A percentile compares a stretch with the other conserved stretches of the same genome.
These are phyloP conservation scores for Steinernema carpocapsae DNA, from an alignment of 2,888 invertebrate genomes.

Conservation along the genomic window DNA sequence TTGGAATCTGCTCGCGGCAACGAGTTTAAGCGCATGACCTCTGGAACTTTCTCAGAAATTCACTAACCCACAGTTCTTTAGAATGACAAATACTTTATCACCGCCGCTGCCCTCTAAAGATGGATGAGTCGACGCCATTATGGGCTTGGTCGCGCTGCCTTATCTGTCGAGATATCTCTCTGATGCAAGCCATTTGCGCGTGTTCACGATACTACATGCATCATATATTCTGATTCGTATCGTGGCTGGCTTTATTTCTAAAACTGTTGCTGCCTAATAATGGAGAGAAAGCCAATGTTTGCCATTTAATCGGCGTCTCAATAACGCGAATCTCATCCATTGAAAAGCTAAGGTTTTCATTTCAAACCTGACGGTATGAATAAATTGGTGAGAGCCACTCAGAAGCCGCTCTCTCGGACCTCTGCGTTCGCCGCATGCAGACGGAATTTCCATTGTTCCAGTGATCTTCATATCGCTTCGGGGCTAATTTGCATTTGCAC, in stretches of 20 bases:
- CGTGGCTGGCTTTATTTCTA: neutral
- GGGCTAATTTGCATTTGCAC: conserved; percentile 2
- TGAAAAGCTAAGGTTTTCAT: too few species aligned
- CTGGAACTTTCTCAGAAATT: too few species aligned
- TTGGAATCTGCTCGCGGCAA: too few species aligned
- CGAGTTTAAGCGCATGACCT: too few species aligned
- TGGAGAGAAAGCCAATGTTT: neutral
- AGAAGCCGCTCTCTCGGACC: too few species aligned
- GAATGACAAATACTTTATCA: conserved; percentile 21
- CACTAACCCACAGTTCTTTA: conserved; percentile 11
- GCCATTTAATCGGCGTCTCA: too few species aligned
- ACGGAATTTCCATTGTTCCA: neutral
- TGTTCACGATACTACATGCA: conserved; percentile 26
- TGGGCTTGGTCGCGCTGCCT: conserved; percentile 24
- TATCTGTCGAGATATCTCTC: conserved; percentile 27
- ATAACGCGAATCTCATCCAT: too few species aligned
- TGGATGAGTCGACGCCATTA: conserved; percentile 23
- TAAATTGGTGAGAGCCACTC: too few species aligned
- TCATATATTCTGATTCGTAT: conserved; percentile 32
- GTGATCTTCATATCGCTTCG: too few species aligned
- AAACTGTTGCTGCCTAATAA: neutral
- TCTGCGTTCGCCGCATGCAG: too few species aligned
- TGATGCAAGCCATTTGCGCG: conserved; percentile 33
- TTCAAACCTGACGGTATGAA: too few species aligned
- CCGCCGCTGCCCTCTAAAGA: conserved; percentile 19